Conservation (phyloP, 2,888 invertebrate genomes). For the Catotricha subobsoleta region DNA sequence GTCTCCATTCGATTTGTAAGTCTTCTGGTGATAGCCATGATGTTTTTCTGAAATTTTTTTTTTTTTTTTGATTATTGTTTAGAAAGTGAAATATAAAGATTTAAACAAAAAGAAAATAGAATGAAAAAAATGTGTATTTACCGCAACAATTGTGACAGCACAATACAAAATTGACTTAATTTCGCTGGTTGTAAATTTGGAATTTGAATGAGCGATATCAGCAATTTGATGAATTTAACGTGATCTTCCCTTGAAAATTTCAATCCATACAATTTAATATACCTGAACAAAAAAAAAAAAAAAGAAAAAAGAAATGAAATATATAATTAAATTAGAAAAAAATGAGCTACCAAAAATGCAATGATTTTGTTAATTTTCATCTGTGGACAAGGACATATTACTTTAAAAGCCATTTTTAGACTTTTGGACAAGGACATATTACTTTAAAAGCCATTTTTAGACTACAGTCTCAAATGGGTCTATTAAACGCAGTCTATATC, state of each 20-base stretch:
- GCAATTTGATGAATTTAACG: slow-evolving; percentile 56
- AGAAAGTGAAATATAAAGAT: not conserved
- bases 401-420: no score
- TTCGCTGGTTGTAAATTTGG: slow-evolving; percentile 60
- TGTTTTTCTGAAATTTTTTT: slow-evolving; percentile 66
- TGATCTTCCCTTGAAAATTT: slow-evolving; percentile 87
- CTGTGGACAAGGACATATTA: no score
- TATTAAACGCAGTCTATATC: no score
- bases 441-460: no score
- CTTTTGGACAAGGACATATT: no score
- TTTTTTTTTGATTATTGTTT: not conserved
- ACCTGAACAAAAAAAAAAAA: slow-evolving; percentile 38
- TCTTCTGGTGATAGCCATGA: slow-evolving; percentile 61
- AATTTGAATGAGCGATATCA: slow-evolving; percentile 57
- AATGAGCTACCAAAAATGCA: not conserved
- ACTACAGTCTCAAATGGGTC: no score
- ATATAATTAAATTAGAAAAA: not conserved
- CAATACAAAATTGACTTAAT: slow-evolving; percentile 35
- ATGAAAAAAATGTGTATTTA: slow-evolving; percentile 6
- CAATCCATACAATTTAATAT: slow-evolving; percentile 63
- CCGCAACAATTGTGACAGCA: slow-evolving; percentile 12
- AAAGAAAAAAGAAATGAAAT: not conserved
- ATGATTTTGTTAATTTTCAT: no score
- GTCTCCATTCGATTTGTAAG: slow-evolving; percentile 67
- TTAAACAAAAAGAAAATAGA: not conserved